These are phyloP conservation scores for Apolygus lucorum DNA, from an alignment of 1,140 invertebrate species.

Conservation along the genomic window DNA sequence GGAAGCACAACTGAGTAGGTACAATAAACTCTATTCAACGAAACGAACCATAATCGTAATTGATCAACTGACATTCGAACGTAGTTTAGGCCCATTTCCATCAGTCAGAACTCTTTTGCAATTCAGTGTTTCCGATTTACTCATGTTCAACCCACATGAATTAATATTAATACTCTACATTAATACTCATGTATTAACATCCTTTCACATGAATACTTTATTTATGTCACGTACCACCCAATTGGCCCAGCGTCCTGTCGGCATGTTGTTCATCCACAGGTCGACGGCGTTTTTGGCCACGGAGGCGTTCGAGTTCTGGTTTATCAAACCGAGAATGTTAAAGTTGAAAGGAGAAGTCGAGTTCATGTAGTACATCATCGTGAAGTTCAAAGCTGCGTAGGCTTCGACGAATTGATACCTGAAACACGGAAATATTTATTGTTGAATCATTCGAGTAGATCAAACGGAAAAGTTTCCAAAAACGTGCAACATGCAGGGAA, in stretches of 20 bases:
- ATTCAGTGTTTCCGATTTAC: too few relatives aligned
- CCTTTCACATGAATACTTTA: too few relatives aligned
- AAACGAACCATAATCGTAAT: too few relatives aligned
- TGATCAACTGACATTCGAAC: too few relatives aligned
- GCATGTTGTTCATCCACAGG: constrained; percentile 46
- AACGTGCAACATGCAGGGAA: not conserved
- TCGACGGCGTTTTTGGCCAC: constrained; percentile 44
- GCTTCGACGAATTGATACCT: constrained; percentile 43
- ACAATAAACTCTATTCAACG: too few relatives aligned
- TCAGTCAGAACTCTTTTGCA: too few relatives aligned
- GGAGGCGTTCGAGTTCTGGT: constrained; percentile 39
- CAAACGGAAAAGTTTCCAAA: not conserved
- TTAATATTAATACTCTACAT: too few relatives aligned
- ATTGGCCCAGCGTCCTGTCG: constrained; percentile 43
- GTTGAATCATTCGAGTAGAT: not conserved
- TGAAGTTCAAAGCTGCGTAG: constrained; percentile 35
- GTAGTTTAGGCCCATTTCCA: too few relatives aligned
- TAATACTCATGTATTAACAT: too few relatives aligned
- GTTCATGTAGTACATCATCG: constrained; percentile 41
- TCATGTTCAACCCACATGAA: too few relatives aligned
- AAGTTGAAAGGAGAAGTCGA: constrained; percentile 45
- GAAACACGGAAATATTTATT: constrained; percentile 6
- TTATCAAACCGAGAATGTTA: constrained; percentile 46
- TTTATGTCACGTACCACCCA: constrained; percentile 53
- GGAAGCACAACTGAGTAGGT: too few relatives aligned